Evolutionary conservation across 1,140 invertebrate species (phyloP).

Genomic region (Mamestra configurata): DNA sequence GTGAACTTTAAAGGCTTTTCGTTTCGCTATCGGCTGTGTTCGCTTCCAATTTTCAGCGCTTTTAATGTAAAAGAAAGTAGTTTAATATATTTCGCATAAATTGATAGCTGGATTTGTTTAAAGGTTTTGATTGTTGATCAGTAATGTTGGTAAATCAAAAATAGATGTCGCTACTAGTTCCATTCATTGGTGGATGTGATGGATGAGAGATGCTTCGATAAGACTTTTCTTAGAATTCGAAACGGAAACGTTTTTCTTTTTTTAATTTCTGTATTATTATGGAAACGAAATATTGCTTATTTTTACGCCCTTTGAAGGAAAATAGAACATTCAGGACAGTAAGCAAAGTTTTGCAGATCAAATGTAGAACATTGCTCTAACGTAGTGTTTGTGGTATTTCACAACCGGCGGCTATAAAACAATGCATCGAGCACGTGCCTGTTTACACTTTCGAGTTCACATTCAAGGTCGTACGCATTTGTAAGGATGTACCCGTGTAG

Average conservation of each 20-base stretch:
- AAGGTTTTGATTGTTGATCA: background rate
- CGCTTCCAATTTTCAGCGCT: constrained; percentile 15
- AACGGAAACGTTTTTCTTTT: background rate
- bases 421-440: constrained; percentile 86
- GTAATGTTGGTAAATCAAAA: background rate
- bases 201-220: background rate
- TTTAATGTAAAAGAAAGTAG: background rate
- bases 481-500: constrained; percentile 86
- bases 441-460: constrained; percentile 86
- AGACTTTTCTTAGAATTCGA: background rate
- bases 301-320: too few relatives aligned
- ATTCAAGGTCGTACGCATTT: constrained; percentile 87
- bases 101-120: background rate
- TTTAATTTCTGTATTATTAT: background rate
- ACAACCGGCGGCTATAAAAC: constrained; percentile 82
- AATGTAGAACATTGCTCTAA: constrained; percentile 33
- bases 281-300: too few relatives aligned
- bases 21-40: constrained; percentile 47
- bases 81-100: background rate
- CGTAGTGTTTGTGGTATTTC: constrained; percentile 62
- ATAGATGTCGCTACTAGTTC: constrained; percentile 16
- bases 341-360: constrained; percentile 1
- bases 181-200: background rate
- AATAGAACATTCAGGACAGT: background rate
- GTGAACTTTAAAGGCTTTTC: constrained; percentile 54